Evolutionary conservation across 2,113 vertebrate species (phyloP), one percentile per base, ranked within the genome.

Genomic region (Aphelocoma coerulescens): DNA sequence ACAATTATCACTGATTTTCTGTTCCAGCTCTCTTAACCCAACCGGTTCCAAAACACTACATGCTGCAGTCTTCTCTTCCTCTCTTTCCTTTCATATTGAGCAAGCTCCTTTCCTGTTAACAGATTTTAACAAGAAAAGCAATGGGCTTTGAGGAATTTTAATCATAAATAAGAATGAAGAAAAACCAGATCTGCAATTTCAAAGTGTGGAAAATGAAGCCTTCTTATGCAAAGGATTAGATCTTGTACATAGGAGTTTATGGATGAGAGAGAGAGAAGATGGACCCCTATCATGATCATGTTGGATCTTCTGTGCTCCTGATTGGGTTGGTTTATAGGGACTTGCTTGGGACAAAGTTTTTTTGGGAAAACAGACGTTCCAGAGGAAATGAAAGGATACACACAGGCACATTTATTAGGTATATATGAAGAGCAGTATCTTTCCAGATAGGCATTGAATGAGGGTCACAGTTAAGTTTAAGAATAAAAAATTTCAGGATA

Each of bases 1-100:
- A 3, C 27, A 91, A 61, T 96, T 96, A 91, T 69, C 78, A 88
- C 73, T 39, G 23, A n/a, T 88, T 80, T 91, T 89, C 66, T 58
- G 61, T 75, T 82, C 57, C 86, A 65, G 58, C 43, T 90, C 35
- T 91, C 63, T 94, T 52, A 92, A 80, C 30, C 84, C 43, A 73
- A n/a, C 32, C 1, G 5, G 14, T 89, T 93, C 72, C 61, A 73
- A 85, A 89, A 76, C 24, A 30, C 20, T 73, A 41, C 33, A 41
- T 58, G 18, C 8, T 91, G 15, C 65, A 76, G 11, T 37, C 27
- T 74, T 88, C 28, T 71, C 33, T 75, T 76, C 49, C 77, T 88
- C 72, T 80, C 32, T 68, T 84, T 54, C 20, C 23, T 65, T 69
- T 85, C n/a, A 82, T 11, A 37, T 10, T 79, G 28, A 88, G 79